Evolutionary conservation across 2,888 invertebrate species (phyloP), one percentile per base, ranked within the genome.

Genomic region (Eupithecia insigniata): DNA sequence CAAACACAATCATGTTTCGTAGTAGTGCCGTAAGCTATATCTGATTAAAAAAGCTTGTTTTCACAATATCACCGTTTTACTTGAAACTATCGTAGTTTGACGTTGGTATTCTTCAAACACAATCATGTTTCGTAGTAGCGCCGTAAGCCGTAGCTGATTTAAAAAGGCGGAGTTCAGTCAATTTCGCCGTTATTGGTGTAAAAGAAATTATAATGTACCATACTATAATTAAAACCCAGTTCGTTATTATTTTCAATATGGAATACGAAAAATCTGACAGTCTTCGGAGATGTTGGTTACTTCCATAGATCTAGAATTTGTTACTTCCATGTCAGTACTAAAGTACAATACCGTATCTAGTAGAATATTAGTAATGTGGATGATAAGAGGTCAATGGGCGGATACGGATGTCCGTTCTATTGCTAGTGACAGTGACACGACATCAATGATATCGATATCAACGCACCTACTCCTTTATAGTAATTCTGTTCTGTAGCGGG

Each of bases 321-420:
- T 10, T 51, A n/a, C 46, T 46, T 46, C n/a, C 46, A 46, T n/a
- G 18, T 2, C 43, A 39, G 43, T 43, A 43, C 18, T 43, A 18
- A 18, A 46, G 46, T 43, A 43, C 6, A 18, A 58, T 28, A 58
- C 26, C 58, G 67, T 67, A 64, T 26, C 55, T 12, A 55, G 26
- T 55, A 55, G 55, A 55, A 26, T 55, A 55, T 26, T 26, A 55
- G 22, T 55, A 58, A 62, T 26, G 64, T 67, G 32, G 65, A 60
- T 61, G 66, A 46, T 60, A 28, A 22, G 26, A 64, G 18, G 65
- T 60, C 60, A 18, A 30, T 60, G 18, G 28, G 62, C 69, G 72
- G 66, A 72, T 70, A 70, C 70, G 67, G 70, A 70, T 68, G 67
- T 73, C 73, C 68, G 68, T 68, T 60, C 60, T 68, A 62, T 72